Percentiles rank a stretch among this genome's conserved stretches.
These are phyloP conservation scores for Emydocephalus ijimae DNA, from an alignment of 2,113 vertebrate species.

Conservation along the genomic window DNA sequence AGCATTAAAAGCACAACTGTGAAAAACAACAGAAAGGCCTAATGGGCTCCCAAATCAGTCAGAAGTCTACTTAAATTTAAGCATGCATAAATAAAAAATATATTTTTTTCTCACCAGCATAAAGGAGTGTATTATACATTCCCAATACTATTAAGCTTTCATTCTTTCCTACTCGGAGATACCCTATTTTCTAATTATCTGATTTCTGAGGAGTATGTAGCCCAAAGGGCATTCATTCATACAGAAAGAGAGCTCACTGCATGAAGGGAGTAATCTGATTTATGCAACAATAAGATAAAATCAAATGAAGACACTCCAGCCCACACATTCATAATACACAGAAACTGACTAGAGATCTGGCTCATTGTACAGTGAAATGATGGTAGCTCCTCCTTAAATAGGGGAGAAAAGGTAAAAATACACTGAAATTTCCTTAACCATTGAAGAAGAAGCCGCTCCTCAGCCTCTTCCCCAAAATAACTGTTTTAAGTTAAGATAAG, in stretches of 20 bases:
- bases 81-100: neutral
- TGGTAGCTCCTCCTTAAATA: neutral
- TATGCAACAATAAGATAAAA: neutral
- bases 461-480: neutral
- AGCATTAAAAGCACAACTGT: neutral
- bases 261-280: neutral
- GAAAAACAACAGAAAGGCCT: neutral
- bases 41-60: neutral
- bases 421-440: neutral
- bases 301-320: neutral
- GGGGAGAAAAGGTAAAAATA: neutral
- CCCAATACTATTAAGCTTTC: neutral
- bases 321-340: neutral
- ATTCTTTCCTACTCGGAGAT: neutral
- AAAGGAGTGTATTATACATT: neutral
- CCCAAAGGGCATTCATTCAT: neutral
- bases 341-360: neutral
- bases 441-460: neutral
- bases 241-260: neutral
- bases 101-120: neutral
- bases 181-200: neutral
- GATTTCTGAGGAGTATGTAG: neutral
- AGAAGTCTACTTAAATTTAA: neutral
- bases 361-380: neutral
- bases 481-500: neutral